Percentiles rank a stretch among this genome's conserved stretches.
Conservation (phyloP, 2,888 invertebrate species). For the Morpho deidamia region DNA sequence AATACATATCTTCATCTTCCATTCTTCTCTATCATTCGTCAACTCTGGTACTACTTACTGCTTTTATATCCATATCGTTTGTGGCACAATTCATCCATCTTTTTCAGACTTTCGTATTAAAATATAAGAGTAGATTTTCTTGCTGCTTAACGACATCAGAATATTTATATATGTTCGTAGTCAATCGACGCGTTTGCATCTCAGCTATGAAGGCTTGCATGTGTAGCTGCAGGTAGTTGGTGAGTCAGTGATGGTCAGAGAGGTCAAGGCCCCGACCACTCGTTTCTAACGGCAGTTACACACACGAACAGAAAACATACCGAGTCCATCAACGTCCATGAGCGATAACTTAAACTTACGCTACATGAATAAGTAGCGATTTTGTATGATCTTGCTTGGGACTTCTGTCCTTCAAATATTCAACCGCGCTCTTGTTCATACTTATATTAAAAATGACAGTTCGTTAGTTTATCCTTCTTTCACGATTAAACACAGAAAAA, state of each 20-base stretch:
- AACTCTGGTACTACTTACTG: no score
- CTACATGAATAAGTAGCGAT: constrained; percentile 13
- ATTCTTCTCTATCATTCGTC: no score
- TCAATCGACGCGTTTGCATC: background rate
- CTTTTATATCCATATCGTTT: no score
- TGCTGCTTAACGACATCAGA: no score
- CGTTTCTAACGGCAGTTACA: constrained; percentile 17
- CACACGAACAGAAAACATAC: constrained; percentile 8
- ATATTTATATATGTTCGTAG: no score
- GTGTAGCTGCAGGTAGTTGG: constrained; percentile 5
- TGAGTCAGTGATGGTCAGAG: constrained; percentile 18
- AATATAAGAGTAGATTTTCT: no score
- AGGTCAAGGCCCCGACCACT: constrained; percentile 20
- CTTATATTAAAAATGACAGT: no score
- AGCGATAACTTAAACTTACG: constrained; percentile 1
- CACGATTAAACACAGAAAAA: no score
- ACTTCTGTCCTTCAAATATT: background rate
- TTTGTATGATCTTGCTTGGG: background rate
- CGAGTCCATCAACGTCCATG: background rate
- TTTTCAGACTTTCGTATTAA: no score
- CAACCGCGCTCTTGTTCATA: background rate
- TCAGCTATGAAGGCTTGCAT: background rate
- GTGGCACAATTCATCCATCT: no score
- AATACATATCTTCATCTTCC: no score
- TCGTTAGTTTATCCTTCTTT: no score